A percentile compares a stretch with the other conserved stretches of the same genome.
phyloP scores from a whole-genome alignment of 2,797 vertebrate species.

The Trichosurus vulpecula region DNA sequence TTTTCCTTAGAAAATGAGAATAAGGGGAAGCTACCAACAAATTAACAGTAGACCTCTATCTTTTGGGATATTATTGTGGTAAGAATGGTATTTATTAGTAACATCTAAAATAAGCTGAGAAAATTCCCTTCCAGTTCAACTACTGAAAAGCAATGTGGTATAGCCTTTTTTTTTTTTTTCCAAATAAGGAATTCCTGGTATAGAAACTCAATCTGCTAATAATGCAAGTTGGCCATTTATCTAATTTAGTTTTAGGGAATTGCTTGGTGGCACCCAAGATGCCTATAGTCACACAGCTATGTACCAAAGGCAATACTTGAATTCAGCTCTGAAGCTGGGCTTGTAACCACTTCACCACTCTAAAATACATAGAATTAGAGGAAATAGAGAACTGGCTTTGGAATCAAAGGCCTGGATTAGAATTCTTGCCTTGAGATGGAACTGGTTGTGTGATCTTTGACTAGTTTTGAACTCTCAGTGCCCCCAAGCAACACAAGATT shows the following conservation, averaged over 20 bases:
- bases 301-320: background rate
- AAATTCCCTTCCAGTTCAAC: background rate
- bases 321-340: background rate
- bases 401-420: background rate
- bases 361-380: background rate
- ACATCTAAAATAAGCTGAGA: background rate
- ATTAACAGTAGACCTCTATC: background rate
- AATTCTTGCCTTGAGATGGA: background rate
- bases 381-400: background rate
- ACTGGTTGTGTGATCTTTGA: background rate
- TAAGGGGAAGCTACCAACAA: background rate
- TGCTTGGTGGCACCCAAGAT: background rate
- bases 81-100: background rate
- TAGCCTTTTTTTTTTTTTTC: background rate
- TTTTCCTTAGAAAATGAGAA: slow-evolving; percentile 4
- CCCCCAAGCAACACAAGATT: background rate
- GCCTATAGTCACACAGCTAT: background rate
- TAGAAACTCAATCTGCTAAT: background rate
- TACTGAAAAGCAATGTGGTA: background rate
- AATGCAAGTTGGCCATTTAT: background rate
- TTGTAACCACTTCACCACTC: background rate
- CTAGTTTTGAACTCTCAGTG: background rate
- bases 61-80: background rate
- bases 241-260: background rate
- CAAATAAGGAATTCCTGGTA: background rate